These are phyloP conservation scores for Casuarius casuarius DNA, from an alignment of 2,113 vertebrate species.

Conservation along the genomic window DNA sequence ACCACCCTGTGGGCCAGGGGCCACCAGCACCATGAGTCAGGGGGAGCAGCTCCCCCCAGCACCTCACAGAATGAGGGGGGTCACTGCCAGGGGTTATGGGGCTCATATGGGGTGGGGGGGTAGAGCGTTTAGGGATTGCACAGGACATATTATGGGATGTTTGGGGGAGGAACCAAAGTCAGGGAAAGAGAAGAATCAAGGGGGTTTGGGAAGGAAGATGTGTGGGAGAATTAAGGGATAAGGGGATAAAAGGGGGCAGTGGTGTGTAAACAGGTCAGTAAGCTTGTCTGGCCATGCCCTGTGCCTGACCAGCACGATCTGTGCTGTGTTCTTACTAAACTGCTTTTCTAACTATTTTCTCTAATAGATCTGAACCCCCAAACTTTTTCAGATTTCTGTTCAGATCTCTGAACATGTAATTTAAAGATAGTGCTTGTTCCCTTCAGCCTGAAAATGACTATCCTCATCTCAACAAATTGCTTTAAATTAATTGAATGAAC, in stretches of 20 bases:
- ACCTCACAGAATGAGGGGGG: background rate
- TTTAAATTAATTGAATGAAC: background rate
- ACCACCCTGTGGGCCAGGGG: background rate
- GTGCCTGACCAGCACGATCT: accelerated
- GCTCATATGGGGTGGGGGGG: accelerated
- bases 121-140: background rate
- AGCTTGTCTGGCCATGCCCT: background rate
- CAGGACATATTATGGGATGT: accelerated
- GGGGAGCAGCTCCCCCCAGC: background rate
- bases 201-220: background rate
- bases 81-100: background rate
- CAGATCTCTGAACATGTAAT: background rate
- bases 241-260: background rate
- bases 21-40: background rate
- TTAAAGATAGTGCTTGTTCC: background rate
- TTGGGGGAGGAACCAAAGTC: background rate
- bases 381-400: background rate
- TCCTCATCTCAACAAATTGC: background rate
- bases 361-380: background rate
- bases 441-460: background rate
- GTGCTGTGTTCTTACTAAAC: background rate
- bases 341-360: background rate
- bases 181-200: background rate
- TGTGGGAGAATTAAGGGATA: background rate
- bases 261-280: background rate